phyloP scores from a whole-genome alignment of 1,140 invertebrate genomes.

The Meloidogyne floridensis region DNA sequence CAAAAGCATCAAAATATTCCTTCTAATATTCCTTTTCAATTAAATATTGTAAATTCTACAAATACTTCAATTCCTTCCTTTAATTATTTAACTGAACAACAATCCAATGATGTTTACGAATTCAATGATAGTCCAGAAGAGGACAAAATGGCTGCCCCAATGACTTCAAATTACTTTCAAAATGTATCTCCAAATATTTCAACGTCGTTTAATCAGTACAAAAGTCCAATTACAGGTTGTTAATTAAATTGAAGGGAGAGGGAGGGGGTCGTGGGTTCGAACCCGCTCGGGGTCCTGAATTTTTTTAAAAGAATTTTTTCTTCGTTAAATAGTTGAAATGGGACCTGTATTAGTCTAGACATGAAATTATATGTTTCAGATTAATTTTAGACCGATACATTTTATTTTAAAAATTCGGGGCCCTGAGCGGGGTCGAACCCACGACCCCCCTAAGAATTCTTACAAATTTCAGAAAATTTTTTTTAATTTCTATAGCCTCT shows the following conservation, averaged over 20 bases:
- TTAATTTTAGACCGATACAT: too few relatives aligned
- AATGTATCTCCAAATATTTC: not conserved
- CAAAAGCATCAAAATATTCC: not conserved
- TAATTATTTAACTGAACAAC: slow-evolving; percentile 8
- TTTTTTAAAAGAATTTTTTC: slow-evolving; percentile 1
- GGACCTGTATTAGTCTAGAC: too few relatives aligned
- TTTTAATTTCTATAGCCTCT: not conserved
- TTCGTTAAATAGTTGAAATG: too few relatives aligned
- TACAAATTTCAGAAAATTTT: too few relatives aligned
- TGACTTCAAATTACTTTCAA: not conserved
- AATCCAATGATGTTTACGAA: slow-evolving; percentile 35
- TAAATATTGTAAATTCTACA: not conserved
- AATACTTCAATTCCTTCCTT: not conserved
- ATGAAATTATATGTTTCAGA: too few relatives aligned
- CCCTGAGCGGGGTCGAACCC: too few relatives aligned
- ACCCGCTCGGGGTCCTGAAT: too few relatives aligned
- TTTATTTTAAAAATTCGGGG: too few relatives aligned
- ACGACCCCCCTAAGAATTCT: too few relatives aligned
- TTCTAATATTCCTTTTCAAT: not conserved
- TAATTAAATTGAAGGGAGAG: too few relatives aligned
- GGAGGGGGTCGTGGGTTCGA: too few relatives aligned
- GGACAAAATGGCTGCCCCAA: slow-evolving; percentile 10
- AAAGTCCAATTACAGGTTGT: not conserved
- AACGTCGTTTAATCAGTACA: not conserved
- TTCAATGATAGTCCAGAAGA: slow-evolving; percentile 42